Evolutionary conservation across 2,888 invertebrate species (phyloP), one percentile per base, ranked within the genome.

Genomic region (Meghimatium bilineatum): DNA sequence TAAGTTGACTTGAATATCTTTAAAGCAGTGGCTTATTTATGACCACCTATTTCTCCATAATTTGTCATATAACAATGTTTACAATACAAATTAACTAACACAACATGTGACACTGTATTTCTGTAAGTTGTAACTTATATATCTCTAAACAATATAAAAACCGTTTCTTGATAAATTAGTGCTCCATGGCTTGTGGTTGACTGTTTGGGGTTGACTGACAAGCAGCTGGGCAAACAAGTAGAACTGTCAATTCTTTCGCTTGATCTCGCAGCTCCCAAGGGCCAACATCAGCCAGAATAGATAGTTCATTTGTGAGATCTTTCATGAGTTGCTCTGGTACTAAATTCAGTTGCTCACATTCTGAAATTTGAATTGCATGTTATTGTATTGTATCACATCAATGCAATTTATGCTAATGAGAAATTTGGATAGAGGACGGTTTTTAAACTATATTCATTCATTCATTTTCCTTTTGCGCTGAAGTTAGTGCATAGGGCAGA

Each of bases 181-280:
- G 83, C n/a, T 83, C 83, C 83, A 83, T 83, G 34, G 79, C 83
- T 34, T 79, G 72, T 8, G 83, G 69, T 32, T 69, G 77, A 71
- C 69, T 83, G 8, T 83, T n/a, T 44, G 44, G 63, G 29, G 32
- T 12, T n/a, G n/a, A n/a, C 12, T 44, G 6, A 44, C 12, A 44
- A n/a, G 2, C 26, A 32, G 32, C 20, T 26, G 72, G 44, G 8
- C 49, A n/a, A 26, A 23, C 12, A 23, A 74, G 29, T 20, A 74
- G 36, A 52, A 26, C 26, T 32, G 32, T 63, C 74, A 72, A 79
- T 23, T 29, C 36, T 74, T 83, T 79, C 12, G 78, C 78, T 66
- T 72, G 71, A 34, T 79, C 79, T 49, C 83, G 29, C 52, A 78
- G 34, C 63, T 79, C 79, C 83, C 83, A 84, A 0, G 84, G 84